Conservation (phyloP, 2,113 vertebrate genomes). For the Engraulis encrasicolus region DNA sequence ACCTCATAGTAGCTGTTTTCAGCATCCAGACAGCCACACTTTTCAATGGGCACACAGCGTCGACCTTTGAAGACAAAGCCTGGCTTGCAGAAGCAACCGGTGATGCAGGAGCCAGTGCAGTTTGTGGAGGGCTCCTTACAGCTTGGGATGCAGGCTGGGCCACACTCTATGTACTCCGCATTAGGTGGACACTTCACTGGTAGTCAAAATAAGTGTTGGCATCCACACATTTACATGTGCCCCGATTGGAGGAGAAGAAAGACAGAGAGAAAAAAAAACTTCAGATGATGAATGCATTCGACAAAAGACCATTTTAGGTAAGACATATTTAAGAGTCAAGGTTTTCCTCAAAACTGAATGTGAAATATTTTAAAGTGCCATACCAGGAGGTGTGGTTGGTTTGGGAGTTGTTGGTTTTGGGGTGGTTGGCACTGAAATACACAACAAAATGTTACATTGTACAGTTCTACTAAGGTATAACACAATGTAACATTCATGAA, state of each 20-base stretch:
- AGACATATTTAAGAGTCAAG: no score
- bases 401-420: constrained; percentile 22
- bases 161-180: constrained; percentile 54
- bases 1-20: constrained; percentile 54
- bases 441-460: background rate
- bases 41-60: constrained; percentile 48
- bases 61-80: constrained; percentile 52
- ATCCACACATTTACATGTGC: no score
- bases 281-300: background rate
- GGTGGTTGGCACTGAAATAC: constrained; percentile 15
- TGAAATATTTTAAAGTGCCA: no score
- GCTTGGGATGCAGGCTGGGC: constrained; percentile 51
- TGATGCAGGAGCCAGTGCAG: constrained; percentile 44
- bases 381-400: background rate
- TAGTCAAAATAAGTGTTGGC: no score
- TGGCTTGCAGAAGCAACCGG: constrained; percentile 58
- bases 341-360: no score
- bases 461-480: no score
- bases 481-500: no score
- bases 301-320: no score
- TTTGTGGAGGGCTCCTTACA: constrained; percentile 56
- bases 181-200: constrained; percentile 39
- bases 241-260: background rate
- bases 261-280: background rate
- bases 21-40: constrained; percentile 55